Evolutionary conservation across 2,113 vertebrate genomes (phyloP), one percentile per base, ranked within the genome.

Genomic region (Polypterus bichir): DNA sequence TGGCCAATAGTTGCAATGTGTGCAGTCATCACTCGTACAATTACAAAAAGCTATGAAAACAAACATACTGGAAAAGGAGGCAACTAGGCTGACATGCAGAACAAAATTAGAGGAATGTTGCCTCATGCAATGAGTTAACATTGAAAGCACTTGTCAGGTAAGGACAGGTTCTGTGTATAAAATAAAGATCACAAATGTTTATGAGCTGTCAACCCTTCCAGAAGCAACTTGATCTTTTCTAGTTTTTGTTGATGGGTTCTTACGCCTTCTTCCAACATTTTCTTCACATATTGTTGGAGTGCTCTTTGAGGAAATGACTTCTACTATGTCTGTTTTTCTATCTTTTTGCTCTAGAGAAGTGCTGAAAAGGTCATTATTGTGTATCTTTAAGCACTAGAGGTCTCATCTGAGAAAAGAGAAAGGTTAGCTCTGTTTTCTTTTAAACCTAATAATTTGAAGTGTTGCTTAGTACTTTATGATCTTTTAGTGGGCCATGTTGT

Each of bases 371-470:
- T 72, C 74, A 65, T 62, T 76, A 68, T 65, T 69, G 52, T 5
- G 56, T 27, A 45, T 57, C 9, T 4, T 3, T 72, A 77, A 76
- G 69, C 9, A 44, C 44, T 66, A 68, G 73, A 72, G 72, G 83
- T 82, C 76, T 73, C 76, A 78, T 87, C 78, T 83, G 73, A 78
- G 82, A 27, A 27, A 27, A 86, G 86, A 76, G 83, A 87, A 87
- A 77, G 73, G 73, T 83, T 87, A 45, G 27, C 44, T 57, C 27
- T 45, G 44, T 45, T 57, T 44, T 57, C 44, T 45, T 45, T 57
- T 80, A 74, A 74, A 84, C 76, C 79, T 81, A 86, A 86, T 83
- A 81, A 86, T 85, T 87, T 86, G 83, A 85, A 86, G 80, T 80
- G 80, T 82, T 82, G 79, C 74, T 81, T 45, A 57, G 76, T 77